Conservation (phyloP, 2,888 invertebrate species). For the Heliconius aoede region DNA sequence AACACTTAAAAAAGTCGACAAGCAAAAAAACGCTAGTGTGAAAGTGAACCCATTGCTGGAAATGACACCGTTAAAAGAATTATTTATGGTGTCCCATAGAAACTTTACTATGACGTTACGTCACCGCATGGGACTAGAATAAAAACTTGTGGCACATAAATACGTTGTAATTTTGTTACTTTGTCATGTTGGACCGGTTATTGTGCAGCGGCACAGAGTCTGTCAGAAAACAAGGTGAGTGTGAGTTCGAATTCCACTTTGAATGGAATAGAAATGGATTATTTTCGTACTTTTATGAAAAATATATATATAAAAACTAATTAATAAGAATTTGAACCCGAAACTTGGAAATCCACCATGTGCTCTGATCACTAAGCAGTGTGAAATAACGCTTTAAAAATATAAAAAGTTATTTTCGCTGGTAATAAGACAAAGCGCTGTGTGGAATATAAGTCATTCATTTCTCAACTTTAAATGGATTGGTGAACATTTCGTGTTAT, state of each 20-base stretch:
- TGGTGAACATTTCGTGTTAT: no score
- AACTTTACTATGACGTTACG: constrained; percentile 49
- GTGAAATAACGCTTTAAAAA: no score
- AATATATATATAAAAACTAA: no score
- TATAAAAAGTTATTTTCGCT: no score
- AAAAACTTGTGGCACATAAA: constrained; percentile 39
- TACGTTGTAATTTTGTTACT: constrained; percentile 30
- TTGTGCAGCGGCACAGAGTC: neutral
- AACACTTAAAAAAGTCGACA: neutral
- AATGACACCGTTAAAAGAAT: constrained; percentile 61
- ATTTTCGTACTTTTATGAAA: neutral
- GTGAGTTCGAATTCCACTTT: neutral
- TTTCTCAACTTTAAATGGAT: no score
- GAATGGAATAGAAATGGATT: no score
- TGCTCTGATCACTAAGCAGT: no score
- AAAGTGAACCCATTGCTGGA: constrained; percentile 52
- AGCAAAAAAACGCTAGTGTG: constrained; percentile 31
- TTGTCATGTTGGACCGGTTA: neutral
- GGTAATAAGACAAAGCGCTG: no score
- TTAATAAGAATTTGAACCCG: no score
- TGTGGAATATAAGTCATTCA: no score
- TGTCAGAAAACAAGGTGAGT: neutral
- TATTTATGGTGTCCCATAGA: constrained; percentile 58
- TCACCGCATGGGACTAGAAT: constrained; percentile 31
- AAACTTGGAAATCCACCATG: no score